phyloP scores from a whole-genome alignment of 2,888 invertebrate species.

The Drosophila birchii region DNA sequence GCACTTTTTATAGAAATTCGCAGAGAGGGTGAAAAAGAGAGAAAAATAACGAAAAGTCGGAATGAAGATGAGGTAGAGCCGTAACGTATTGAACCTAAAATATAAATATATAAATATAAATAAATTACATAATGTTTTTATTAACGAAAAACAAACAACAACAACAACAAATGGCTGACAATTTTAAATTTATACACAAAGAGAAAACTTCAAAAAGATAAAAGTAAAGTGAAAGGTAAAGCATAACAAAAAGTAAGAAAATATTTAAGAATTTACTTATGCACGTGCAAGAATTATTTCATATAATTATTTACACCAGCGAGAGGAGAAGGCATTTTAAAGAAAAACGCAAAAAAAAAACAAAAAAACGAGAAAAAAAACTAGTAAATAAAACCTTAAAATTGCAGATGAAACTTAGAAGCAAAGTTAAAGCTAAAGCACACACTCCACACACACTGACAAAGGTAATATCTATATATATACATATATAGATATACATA shows the following conservation, averaged over 20 bases:
- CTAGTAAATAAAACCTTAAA: slow-evolving; percentile 42
- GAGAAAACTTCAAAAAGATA: slow-evolving; percentile 27
- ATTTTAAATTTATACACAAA: slow-evolving; percentile 75
- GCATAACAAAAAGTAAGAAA: slow-evolving; percentile 15
- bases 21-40: slow-evolving; percentile 22
- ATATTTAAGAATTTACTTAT: slow-evolving; percentile 74
- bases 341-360: not conserved
- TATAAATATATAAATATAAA: slow-evolving; percentile 23
- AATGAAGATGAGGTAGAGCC: slow-evolving; percentile 12
- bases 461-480: slow-evolving; percentile 28
- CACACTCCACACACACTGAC: slow-evolving; percentile 17
- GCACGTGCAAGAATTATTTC: slow-evolving; percentile 72
- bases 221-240: slow-evolving; percentile 18
- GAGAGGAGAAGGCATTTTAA: slow-evolving; percentile 31
- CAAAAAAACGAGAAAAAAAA: slow-evolving; percentile 3
- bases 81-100: slow-evolving; percentile 23
- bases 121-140: slow-evolving; percentile 70
- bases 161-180: slow-evolving; percentile 72
- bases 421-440: slow-evolving; percentile 38
- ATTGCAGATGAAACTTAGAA: slow-evolving; percentile 22
- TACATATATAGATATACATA: slow-evolving; percentile 38
- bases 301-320: slow-evolving; percentile 59
- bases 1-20: slow-evolving; percentile 69
- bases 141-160: slow-evolving; percentile 58
- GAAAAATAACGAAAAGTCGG: slow-evolving; percentile 4